A percentile compares a stretch with the other conserved stretches of the same genome.
Evolutionary conservation across 2,113 vertebrate genomes (phyloP).

Genomic region (Nesoenas mayeri): DNA sequence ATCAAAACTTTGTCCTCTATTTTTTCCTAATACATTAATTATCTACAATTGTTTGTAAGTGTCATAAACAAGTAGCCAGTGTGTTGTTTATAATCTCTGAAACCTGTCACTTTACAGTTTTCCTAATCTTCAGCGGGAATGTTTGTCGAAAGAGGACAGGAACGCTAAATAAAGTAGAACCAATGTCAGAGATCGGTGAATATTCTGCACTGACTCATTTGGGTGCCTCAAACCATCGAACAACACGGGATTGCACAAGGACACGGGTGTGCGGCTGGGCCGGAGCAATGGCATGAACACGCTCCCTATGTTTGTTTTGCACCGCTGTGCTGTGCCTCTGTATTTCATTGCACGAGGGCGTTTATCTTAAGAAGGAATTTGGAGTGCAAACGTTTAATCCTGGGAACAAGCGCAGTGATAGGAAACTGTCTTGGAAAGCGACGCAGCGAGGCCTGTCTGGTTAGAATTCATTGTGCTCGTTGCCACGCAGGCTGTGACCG

Average conservation of each 20-base stretch:
- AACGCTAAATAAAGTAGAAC: background rate
- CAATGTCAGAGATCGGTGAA: background rate
- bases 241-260: accelerated
- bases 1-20: background rate
- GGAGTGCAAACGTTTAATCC: background rate
- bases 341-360: accelerated
- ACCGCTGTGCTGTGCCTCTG: background rate
- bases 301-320: accelerated
- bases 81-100: background rate
- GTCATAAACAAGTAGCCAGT: background rate
- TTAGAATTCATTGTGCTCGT: background rate
- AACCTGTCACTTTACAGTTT: background rate
- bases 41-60: background rate
- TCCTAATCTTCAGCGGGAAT: background rate
- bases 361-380: background rate
- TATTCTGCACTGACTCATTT: background rate
- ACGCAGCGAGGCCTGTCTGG: accelerated
- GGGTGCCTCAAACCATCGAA: background rate
- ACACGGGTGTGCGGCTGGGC: accelerated
- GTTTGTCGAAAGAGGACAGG: background rate
- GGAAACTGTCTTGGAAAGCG: background rate
- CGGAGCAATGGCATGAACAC: accelerated
- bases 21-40: background rate
- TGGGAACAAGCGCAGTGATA: background rate
- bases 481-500: accelerated